Evolutionary conservation across 2,888 invertebrate species (phyloP), one percentile per base, ranked within the genome.

Genomic region (Myopa testacea): DNA sequence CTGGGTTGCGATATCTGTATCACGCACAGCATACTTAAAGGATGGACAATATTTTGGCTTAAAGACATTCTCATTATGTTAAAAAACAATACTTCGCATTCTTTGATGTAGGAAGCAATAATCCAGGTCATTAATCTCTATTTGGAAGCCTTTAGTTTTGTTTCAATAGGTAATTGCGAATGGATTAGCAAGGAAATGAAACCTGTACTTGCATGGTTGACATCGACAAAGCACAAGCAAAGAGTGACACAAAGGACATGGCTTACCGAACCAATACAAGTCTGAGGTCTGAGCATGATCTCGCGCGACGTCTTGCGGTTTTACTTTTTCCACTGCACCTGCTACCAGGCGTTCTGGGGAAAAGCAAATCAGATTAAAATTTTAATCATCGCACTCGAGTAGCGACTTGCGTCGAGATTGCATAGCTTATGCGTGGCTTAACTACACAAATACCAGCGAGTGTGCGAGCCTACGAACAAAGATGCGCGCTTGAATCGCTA

Each of bases 91-190:
- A 58, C 60, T 8, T 38, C 63, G n/a, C 26, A 14, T 52, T 34
- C 34, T 34, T 58, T 62, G 81, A 84, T 85, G 84, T 84, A 83
- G 84, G 81, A 81, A 83, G 82, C 83, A 83, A 84, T 87, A 87
- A 87, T 87, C 87, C 85, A 82, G 84, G 78, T 84, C 84, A 87
- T 87, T 87, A 87, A 86, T 87, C 86, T 84, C 85, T 83, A 86
- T 87, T 87, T 87, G 85, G 86, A 84, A 82, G 82, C 83, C 82
- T 83, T 84, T 80, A 84, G 83, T 86, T 87, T 86, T 87, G 86
- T 87, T 86, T 84, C 84, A 83, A 82, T 85, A 84, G 83, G 86
- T 87, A 87, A 87, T 87, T 87, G 87, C 84, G 82, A 84, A 83
- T 80, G 84, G 86, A 55, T 55, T 55, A 55, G 4, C 55, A 16